Evolutionary conservation across 2,888 invertebrate species (phyloP).

Genomic region (Xylota segnis): DNA sequence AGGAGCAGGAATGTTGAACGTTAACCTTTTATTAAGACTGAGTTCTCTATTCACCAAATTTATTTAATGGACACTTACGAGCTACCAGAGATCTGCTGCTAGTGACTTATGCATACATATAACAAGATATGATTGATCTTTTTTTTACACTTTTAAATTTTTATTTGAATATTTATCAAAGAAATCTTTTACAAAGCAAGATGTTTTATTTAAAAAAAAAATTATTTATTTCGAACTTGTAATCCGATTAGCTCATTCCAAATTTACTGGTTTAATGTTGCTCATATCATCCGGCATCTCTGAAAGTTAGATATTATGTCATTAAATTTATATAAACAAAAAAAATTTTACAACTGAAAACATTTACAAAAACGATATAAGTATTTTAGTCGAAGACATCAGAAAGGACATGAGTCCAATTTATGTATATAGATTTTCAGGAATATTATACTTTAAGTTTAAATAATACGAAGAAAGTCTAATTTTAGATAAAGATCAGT

Average conservation of each 20-base stretch:
- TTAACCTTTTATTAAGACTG: no score
- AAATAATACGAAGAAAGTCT: no score
- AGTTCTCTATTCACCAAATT: no score
- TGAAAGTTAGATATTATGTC: constrained; percentile 13
- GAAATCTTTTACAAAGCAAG: background rate
- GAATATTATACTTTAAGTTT: no score
- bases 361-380: background rate
- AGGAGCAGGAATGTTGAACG: no score
- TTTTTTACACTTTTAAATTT: background rate
- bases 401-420: background rate
- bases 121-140: no score
- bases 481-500: background rate
- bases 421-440: background rate
- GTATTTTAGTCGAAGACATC: background rate
- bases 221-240: background rate
- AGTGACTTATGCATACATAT: no score
- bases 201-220: background rate
- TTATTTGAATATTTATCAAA: background rate
- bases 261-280: background rate
- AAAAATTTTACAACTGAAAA: background rate
- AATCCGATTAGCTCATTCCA: background rate
- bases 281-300: background rate
- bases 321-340: background rate
- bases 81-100: no score
- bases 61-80: no score